Conservation (phyloP, 2,888 invertebrate species). For the Gastrophysa polygoni region DNA sequence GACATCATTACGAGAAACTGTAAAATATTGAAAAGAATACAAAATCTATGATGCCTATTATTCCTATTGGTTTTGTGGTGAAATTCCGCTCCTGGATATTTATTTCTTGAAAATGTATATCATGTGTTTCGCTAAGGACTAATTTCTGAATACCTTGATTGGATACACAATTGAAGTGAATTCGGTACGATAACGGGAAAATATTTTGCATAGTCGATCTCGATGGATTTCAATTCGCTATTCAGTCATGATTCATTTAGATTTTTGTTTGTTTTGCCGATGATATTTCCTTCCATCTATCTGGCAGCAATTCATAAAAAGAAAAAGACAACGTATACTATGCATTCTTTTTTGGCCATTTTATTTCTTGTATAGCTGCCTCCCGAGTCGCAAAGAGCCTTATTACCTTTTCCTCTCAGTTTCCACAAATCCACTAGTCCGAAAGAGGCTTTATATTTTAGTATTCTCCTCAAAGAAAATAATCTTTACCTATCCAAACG, state of each 20-base stretch:
- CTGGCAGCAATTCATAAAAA: constrained; percentile 23
- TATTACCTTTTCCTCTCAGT: constrained; percentile 40
- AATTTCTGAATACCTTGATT: too few species aligned
- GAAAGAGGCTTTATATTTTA: constrained; percentile 34
- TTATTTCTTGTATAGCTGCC: constrained; percentile 31
- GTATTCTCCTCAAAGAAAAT: constrained; percentile 32
- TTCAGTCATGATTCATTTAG: background rate
- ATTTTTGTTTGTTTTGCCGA: background rate
- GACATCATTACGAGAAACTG: too few species aligned
- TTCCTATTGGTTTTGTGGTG: too few species aligned
- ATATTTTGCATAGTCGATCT: too few species aligned
- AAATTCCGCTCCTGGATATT: too few species aligned
- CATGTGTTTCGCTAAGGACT: too few species aligned
- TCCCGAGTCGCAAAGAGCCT: constrained; percentile 36
- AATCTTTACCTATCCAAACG: constrained; percentile 26
- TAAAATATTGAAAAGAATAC: too few species aligned
- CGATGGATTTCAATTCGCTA: background rate
- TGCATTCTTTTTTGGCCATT: constrained; percentile 29
- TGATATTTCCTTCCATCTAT: background rate
- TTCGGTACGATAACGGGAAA: too few species aligned
- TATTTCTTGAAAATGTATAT: too few species aligned
- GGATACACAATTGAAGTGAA: too few species aligned
- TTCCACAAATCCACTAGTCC: constrained; percentile 32
- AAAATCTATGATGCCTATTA: too few species aligned
- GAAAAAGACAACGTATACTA: constrained; percentile 26